These are phyloP conservation scores for Bombus polaris DNA, from an alignment of 1,140 invertebrate species.

Conservation along the genomic window DNA sequence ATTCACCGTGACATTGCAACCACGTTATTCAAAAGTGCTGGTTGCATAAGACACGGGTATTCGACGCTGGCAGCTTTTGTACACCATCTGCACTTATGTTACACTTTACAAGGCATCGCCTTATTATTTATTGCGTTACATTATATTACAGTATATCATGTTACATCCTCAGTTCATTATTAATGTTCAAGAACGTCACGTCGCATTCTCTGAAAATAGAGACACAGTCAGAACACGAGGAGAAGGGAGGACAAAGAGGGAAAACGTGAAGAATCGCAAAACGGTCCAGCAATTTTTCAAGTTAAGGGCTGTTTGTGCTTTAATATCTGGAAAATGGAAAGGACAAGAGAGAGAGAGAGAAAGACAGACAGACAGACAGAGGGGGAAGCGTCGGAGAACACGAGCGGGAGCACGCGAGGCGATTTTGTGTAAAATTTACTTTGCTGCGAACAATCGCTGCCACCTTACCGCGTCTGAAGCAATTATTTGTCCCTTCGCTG, in stretches of 20 bases:
- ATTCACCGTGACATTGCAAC: constrained; percentile 41
- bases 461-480: background rate
- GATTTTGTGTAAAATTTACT: constrained; percentile 4
- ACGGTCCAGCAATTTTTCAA: constrained; percentile 24
- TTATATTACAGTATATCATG: constrained; percentile 54
- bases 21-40: constrained; percentile 53
- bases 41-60: background rate
- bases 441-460: background rate
- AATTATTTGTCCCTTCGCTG: background rate
- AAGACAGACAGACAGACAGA: background rate
- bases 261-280: constrained; percentile 31
- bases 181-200: constrained; percentile 37
- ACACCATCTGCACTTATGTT: constrained; percentile 8
- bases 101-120: constrained; percentile 55
- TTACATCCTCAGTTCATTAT: constrained; percentile 53
- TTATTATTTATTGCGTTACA: constrained; percentile 66
- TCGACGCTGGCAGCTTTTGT: constrained; percentile 22
- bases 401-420: background rate
- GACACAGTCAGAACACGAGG: background rate
- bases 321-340: constrained; percentile 10
- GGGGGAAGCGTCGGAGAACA: background rate
- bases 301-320: constrained; percentile 9
- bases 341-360: too few relatives aligned
- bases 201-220: constrained; percentile 3
- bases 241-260: background rate